Conservation (phyloP, 1,140 invertebrate species). For the Drosophila auraria region DNA sequence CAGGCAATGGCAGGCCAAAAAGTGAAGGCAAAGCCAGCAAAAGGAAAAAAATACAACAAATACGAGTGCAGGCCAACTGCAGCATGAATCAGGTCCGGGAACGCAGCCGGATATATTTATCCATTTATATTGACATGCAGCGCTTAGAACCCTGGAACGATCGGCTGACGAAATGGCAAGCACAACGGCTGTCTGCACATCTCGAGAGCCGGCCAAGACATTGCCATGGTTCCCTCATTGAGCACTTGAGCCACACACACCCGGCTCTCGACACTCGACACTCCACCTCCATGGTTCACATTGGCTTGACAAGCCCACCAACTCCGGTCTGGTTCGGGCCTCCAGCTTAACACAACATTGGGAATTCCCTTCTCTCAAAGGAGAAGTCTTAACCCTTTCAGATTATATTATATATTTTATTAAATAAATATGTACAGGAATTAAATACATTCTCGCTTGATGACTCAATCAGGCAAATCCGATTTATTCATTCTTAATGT, state of each 20-base stretch:
- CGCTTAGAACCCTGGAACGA: slow-evolving; percentile 56
- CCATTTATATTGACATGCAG: slow-evolving; percentile 54
- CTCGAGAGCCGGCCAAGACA: slow-evolving; percentile 26
- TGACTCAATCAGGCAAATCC: slow-evolving; percentile 30
- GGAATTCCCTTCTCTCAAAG: slow-evolving; percentile 22
- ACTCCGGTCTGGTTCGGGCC: slow-evolving; percentile 20
- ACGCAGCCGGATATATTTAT: slow-evolving; percentile 64
- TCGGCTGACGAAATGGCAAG: slow-evolving; percentile 62
- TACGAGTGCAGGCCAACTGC: slow-evolving; percentile 21
- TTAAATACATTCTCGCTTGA: slow-evolving; percentile 1
- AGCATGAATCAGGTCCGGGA: slow-evolving; percentile 66
- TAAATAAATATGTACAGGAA: not conserved
- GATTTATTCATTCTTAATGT: slow-evolving; percentile 18
- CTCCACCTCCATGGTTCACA: slow-evolving; percentile 51
- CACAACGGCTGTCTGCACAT: slow-evolving; percentile 37
- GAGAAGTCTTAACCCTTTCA: slow-evolving; percentile 12
- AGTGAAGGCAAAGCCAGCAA: slow-evolving; percentile 57
- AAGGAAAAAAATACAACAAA: slow-evolving; percentile 14
- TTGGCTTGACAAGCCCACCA: slow-evolving; percentile 75
- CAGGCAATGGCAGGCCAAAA: slow-evolving; percentile 62
- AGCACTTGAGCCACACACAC: slow-evolving; percentile 20
- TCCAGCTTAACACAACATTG: slow-evolving; percentile 4
- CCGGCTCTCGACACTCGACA: slow-evolving; percentile 42
- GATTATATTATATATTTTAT: not conserved
- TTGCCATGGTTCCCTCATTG: slow-evolving; percentile 39